Conservation (phyloP, 1,140 invertebrate genomes). For the Notospermus geniculatus region DNA sequence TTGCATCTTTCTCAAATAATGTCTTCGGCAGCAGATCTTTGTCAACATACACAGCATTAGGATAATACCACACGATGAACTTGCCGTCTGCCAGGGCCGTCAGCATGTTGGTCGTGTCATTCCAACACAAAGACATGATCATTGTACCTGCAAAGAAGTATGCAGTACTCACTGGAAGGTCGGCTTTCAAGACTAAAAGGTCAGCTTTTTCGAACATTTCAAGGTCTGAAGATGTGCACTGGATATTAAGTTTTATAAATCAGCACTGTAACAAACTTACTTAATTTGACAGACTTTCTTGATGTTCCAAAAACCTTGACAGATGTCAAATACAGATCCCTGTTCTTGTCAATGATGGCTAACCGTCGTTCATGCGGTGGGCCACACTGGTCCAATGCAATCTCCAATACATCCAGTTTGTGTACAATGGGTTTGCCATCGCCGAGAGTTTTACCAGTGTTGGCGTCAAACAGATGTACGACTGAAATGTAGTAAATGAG, state of each 20-base stretch:
- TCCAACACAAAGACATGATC: slow-evolving; percentile 79
- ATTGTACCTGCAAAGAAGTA: slow-evolving; percentile 68
- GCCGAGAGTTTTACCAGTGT: slow-evolving; percentile 67
- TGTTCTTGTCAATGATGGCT: slow-evolving; percentile 78
- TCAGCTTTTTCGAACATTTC: too few species aligned
- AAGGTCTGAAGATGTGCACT: too few species aligned
- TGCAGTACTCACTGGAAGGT: too few species aligned
- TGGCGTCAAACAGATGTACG: slow-evolving; percentile 81
- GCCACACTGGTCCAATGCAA: slow-evolving; percentile 79
- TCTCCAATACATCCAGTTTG: slow-evolving; percentile 67
- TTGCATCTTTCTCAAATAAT: slow-evolving; percentile 65
- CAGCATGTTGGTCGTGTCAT: slow-evolving; percentile 78
- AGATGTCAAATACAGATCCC: slow-evolving; percentile 74
- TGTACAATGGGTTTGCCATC: slow-evolving; percentile 66
- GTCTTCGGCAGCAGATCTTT: slow-evolving; percentile 68
- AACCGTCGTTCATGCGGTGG: slow-evolving; percentile 67
- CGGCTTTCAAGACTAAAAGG: too few species aligned
- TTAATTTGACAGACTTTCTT: slow-evolving; percentile 69
- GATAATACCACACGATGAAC: slow-evolving; percentile 84
- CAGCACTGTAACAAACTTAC: slow-evolving; percentile 61
- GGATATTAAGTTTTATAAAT: too few species aligned
- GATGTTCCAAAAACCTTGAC: slow-evolving; percentile 65
- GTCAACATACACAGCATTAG: slow-evolving; percentile 73
- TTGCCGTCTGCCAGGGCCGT: slow-evolving; percentile 77
- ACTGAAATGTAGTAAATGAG: slow-evolving; percentile 63